Percentiles rank a stretch among this genome's conserved stretches.
Conservation (phyloP, 1,140 invertebrate genomes). For the Octopus bimaculoides region DNA sequence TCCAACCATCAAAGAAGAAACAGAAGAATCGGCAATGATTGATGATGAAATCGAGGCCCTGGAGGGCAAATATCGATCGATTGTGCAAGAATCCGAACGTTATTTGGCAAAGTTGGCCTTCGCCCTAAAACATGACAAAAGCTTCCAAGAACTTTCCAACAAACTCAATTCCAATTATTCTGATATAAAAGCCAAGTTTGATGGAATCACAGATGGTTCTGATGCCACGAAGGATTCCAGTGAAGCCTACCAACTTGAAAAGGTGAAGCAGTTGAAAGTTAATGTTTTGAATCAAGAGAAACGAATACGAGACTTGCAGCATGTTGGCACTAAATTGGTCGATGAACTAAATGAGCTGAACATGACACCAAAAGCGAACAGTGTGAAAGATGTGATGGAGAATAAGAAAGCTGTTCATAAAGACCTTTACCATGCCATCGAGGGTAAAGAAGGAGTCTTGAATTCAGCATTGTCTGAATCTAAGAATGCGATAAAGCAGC, state of each 20-base stretch:
- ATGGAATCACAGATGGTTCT: slow-evolving; percentile 31
- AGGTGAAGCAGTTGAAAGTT: slow-evolving; percentile 40
- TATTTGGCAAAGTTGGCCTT: slow-evolving; percentile 42
- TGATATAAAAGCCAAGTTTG: slow-evolving; percentile 78
- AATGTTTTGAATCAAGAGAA: slow-evolving; percentile 46
- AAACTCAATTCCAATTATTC: slow-evolving; percentile 77
- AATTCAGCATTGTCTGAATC: slow-evolving; percentile 85
- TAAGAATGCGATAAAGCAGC: slow-evolving; percentile 86
- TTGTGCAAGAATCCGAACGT: slow-evolving; percentile 42
- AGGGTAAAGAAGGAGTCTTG: slow-evolving; percentile 77
- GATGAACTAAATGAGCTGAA: slow-evolving; percentile 66
- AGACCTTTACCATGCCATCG: slow-evolving; percentile 70
- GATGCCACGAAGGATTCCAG: slow-evolving; percentile 38
- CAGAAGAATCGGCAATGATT: slow-evolving; percentile 38
- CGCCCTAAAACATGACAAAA: slow-evolving; percentile 43
- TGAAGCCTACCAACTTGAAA: slow-evolving; percentile 33
- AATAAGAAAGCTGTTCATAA: slow-evolving; percentile 78
- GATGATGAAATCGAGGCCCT: slow-evolving; percentile 49
- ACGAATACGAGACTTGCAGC: slow-evolving; percentile 38
- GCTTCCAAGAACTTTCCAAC: slow-evolving; percentile 58
- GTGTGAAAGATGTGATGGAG: slow-evolving; percentile 81
- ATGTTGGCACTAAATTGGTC: slow-evolving; percentile 41
- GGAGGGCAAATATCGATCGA: slow-evolving; percentile 47
- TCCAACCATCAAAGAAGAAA: slow-evolving; percentile 44
- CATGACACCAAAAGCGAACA: slow-evolving; percentile 60